Conservation (phyloP, 1,140 invertebrate species). For the Metaphire vulgaris region DNA sequence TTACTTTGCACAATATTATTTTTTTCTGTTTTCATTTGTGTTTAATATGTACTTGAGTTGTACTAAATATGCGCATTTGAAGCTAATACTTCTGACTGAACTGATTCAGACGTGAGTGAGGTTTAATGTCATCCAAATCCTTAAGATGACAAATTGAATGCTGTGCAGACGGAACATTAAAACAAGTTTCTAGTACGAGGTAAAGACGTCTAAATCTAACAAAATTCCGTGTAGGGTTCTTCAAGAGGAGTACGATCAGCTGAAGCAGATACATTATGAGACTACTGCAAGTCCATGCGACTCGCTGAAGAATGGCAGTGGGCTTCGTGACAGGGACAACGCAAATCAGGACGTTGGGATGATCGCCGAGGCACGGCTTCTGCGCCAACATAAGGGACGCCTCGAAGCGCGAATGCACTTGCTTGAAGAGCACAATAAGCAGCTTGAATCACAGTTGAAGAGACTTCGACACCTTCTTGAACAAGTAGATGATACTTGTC, state of each 20-base stretch:
- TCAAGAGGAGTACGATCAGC: constrained; percentile 85
- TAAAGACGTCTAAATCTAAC: no score
- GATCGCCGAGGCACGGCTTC: constrained; percentile 81
- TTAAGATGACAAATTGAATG: no score
- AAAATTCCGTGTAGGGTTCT: constrained; percentile 65
- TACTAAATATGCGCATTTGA: no score
- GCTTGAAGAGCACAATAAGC: constrained; percentile 90
- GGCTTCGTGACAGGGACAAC: constrained; percentile 38
- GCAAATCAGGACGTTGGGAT: constrained; percentile 66
- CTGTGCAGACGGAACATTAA: no score
- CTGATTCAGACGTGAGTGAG: no score
- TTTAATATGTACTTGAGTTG: no score
- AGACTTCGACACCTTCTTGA: constrained; percentile 69
- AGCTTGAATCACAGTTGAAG: constrained; percentile 65
- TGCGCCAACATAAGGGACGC: constrained; percentile 87
- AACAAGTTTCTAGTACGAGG: no score
- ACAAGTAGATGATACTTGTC: constrained; percentile 56
- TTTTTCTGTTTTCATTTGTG: no score
- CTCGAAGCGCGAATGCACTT: constrained; percentile 94
- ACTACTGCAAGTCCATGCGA: constrained; percentile 32
- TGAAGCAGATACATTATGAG: constrained; percentile 38
- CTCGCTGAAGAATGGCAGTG: constrained; percentile 26
- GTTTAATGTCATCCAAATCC: no score
- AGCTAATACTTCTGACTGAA: no score
- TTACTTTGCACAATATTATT: no score